A percentile compares a stretch with the other conserved stretches of the same genome.
phyloP scores from a whole-genome alignment of 2,888 invertebrate species.

The Eilema caniola region DNA sequence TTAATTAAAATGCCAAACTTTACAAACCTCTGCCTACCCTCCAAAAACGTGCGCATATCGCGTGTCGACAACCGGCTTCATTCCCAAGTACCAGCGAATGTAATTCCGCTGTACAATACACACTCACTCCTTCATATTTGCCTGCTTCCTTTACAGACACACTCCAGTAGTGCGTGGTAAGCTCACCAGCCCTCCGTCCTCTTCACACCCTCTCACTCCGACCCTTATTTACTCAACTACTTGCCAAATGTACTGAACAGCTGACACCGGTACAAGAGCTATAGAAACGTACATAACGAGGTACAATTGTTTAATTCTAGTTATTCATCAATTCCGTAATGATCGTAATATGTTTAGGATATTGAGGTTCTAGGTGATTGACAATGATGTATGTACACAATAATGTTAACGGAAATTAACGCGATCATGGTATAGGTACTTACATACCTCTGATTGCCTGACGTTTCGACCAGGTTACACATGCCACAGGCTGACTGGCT shows the following conservation, averaged over 20 bases:
- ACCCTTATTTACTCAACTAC: conserved; percentile 22
- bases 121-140: conserved; percentile 7
- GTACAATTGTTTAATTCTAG: not conserved
- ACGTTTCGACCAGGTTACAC: too few relatives aligned
- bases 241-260: conserved; percentile 28
- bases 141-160: conserved; percentile 3
- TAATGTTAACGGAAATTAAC: too few relatives aligned
- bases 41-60: not conserved
- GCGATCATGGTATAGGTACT: too few relatives aligned
- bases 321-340: not conserved
- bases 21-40: not conserved
- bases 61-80: not conserved
- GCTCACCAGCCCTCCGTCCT: conserved; percentile 29
- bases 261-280: conserved; percentile 16
- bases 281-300: not conserved
- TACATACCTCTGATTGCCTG: too few relatives aligned
- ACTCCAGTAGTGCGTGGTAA: conserved; percentile 21
- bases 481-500: too few relatives aligned
- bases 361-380: not conserved
- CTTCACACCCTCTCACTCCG: conserved; percentile 24
- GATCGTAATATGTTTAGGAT: too few relatives aligned
- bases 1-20: too few relatives aligned
- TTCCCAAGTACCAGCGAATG: conserved; percentile 1
- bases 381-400: not conserved
- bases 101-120: conserved; percentile 9